phyloP scores from a whole-genome alignment of 2,797 vertebrate genomes.

The Momotus momota region DNA sequence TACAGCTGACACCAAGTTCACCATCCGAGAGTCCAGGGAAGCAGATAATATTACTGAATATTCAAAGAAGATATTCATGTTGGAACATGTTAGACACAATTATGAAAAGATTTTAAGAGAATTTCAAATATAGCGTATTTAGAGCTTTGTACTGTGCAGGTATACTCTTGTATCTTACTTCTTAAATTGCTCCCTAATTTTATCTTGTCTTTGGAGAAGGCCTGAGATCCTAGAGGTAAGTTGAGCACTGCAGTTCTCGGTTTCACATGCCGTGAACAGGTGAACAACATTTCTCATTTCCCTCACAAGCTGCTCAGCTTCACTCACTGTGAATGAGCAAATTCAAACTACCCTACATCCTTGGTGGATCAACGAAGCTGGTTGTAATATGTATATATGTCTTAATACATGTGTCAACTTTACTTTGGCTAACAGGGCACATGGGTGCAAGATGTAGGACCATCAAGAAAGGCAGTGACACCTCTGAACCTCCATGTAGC shows the following conservation, averaged over 20 bases:
- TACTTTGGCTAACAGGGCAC: neutral
- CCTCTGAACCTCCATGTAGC: neutral
- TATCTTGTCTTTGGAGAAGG: neutral
- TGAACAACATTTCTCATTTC: fast-evolving
- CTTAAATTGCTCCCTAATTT: neutral
- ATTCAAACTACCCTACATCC: neutral
- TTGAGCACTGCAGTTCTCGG: neutral
- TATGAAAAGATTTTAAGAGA: neutral
- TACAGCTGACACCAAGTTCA: neutral
- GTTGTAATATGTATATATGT: neutral
- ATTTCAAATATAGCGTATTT: neutral
- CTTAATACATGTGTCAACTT: neutral
- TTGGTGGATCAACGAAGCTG: neutral
- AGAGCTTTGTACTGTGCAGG: neutral
- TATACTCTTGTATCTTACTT: neutral
- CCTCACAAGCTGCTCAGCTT: neutral
- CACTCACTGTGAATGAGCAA: fast-evolving
- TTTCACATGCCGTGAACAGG: neutral
- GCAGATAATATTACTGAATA: neutral
- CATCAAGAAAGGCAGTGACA: neutral
- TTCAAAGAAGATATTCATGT: neutral
- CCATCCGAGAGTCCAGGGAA: neutral
- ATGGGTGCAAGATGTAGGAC: neutral
- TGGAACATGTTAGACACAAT: neutral
- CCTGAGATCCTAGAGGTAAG: neutral